A percentile compares a stretch with the other conserved stretches of the same genome.
Evolutionary conservation across 2,888 invertebrate genomes (phyloP).

Genomic region (Tortricodes alternella): DNA sequence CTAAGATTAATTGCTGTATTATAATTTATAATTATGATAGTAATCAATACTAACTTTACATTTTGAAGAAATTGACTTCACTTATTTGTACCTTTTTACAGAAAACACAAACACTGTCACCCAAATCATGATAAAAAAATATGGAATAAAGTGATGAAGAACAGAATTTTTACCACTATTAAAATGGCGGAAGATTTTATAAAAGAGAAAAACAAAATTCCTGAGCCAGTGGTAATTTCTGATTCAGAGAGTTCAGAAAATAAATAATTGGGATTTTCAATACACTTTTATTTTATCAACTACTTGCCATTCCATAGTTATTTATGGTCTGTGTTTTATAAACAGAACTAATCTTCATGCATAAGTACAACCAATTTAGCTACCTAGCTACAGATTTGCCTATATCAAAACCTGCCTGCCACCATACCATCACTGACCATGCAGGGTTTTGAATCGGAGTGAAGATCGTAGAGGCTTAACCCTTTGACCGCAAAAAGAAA

Average conservation of each 20-base stretch:
- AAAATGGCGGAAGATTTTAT: slow-evolving; percentile 4
- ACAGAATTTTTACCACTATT: not conserved
- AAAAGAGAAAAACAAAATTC: not conserved
- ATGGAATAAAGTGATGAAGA: slow-evolving; percentile 39
- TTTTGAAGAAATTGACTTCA: not conserved
- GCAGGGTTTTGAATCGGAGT: too few relatives aligned
- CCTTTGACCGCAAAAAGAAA: too few relatives aligned
- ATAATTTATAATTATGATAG: not conserved
- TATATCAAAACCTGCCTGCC: too few relatives aligned
- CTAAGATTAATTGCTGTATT: not conserved
- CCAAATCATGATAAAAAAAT: slow-evolving; percentile 51
- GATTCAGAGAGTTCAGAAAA: not conserved
- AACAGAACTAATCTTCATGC: too few relatives aligned
- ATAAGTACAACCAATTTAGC: too few relatives aligned
- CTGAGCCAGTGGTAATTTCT: not conserved
- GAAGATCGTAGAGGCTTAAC: too few relatives aligned
- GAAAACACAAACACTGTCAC: slow-evolving; percentile 50
- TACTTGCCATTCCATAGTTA: too few relatives aligned
- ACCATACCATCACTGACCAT: too few relatives aligned
- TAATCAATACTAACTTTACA: not conserved
- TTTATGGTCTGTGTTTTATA: too few relatives aligned
- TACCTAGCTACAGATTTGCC: too few relatives aligned
- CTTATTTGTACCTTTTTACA: slow-evolving; percentile 41
- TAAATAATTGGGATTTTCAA: not conserved
- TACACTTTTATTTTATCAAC: not conserved